Evolutionary conservation across 2,797 vertebrate species (phyloP).

Genomic region (Acipenser ruthenus): DNA sequence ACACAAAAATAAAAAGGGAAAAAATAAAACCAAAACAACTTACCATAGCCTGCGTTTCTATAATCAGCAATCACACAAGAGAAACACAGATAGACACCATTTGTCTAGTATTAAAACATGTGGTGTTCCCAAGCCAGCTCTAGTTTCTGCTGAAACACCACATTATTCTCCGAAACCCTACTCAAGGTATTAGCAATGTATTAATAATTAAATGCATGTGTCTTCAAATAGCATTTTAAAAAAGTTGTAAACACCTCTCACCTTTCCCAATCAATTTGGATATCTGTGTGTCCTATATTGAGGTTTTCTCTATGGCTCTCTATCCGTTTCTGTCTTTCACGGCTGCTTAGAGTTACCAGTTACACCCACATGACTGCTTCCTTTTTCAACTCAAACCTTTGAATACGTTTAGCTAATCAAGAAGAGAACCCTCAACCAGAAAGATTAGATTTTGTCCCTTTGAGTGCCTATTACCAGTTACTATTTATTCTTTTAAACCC

Average conservation of each 20-base stretch:
- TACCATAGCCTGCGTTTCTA: conserved; percentile 29
- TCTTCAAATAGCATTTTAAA: conserved; percentile 1
- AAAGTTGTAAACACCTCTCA: conserved; percentile 4
- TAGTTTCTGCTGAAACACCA: conserved; percentile 25
- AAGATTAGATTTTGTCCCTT: too few relatives aligned
- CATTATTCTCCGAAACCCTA: not conserved
- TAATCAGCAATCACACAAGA: not conserved
- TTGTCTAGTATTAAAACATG: conserved; percentile 9
- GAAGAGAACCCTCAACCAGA: too few relatives aligned
- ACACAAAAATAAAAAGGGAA: not conserved
- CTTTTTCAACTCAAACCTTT: too few relatives aligned
- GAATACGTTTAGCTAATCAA: too few relatives aligned
- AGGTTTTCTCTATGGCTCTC: too few relatives aligned
- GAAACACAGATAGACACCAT: too few relatives aligned
- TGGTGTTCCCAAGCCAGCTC: conserved; percentile 25
- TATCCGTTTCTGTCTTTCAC: too few relatives aligned
- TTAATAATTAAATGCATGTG: too few relatives aligned
- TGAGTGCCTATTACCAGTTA: not conserved
- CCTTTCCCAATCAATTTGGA: not conserved
- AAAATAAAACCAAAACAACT: not conserved
- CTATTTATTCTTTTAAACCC: conserved; percentile 4
- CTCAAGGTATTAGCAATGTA: too few relatives aligned
- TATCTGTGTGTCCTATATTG: too few relatives aligned
- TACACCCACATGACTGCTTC: too few relatives aligned
- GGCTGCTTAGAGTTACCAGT: too few relatives aligned